Conservation (phyloP, 2,113 vertebrate species). For the Shinisaurus crocodilurus region DNA sequence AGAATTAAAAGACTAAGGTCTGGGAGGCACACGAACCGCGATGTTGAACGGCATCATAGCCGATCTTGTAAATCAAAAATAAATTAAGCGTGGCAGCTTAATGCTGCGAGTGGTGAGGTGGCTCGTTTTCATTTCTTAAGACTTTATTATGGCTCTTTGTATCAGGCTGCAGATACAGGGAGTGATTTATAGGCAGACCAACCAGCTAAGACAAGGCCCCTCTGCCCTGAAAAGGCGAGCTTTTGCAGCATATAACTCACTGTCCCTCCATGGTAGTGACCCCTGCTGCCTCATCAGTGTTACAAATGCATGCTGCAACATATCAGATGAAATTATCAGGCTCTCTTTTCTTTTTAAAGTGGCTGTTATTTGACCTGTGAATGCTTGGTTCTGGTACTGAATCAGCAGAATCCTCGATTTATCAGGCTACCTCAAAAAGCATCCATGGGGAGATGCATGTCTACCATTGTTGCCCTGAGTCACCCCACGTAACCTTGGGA, state of each 20-base stretch:
- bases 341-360: background rate
- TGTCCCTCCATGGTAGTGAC: rapidly evolving
- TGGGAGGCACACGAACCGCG: background rate
- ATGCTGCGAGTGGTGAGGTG: rapidly evolving
- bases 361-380: background rate
- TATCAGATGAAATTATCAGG: background rate
- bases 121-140: background rate
- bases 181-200: background rate
- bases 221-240: background rate
- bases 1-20: background rate
- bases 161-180: no score
- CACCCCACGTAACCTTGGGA: background rate
- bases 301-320: rapidly evolving
- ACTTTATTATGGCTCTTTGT: constrained; percentile 20
- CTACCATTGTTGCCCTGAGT: background rate
- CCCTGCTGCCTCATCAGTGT: rapidly evolving
- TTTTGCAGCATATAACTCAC: background rate
- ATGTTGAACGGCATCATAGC: background rate
- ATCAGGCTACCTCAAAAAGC: no score
- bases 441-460: no score
- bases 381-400: background rate
- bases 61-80: constrained; percentile 4
- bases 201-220: background rate
- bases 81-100: constrained; percentile 21
- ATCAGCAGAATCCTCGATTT: background rate